Conservation (phyloP, 2,888 invertebrate genomes). For the Thecophora atra region DNA sequence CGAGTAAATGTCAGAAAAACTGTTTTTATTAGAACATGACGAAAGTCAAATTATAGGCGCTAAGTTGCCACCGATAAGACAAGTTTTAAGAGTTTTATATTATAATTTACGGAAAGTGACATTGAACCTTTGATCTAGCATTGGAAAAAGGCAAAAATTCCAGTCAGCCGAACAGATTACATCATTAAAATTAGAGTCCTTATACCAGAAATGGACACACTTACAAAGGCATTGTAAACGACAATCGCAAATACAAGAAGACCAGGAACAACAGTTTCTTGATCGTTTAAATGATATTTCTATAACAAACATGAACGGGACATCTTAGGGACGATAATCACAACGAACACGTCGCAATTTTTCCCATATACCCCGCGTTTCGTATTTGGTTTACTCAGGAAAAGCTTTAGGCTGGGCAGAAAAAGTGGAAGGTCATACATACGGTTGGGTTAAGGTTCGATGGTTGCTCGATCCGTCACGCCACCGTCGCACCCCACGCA, state of each 20-base stretch:
- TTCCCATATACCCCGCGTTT: no score
- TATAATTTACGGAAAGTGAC: constrained; percentile 2
- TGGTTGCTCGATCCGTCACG: no score
- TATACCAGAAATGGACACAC: background rate
- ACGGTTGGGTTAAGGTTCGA: no score
- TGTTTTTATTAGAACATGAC: background rate
- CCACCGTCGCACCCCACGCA: no score
- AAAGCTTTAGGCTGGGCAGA: no score
- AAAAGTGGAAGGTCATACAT: no score
- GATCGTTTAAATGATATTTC: background rate
- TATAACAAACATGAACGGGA: no score
- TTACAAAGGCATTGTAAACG: background rate
- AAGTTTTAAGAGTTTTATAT: background rate
- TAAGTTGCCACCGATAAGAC: background rate
- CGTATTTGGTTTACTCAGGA: no score
- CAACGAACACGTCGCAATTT: no score
- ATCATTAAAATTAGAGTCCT: background rate
- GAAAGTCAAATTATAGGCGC: constrained; percentile 1
- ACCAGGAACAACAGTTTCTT: background rate
- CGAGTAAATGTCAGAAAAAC: background rate
- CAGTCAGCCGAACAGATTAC: constrained; percentile 4
- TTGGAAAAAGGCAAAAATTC: background rate
- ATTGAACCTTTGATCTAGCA: background rate
- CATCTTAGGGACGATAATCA: no score
- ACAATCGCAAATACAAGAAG: background rate